A percentile compares a stretch with the other conserved stretches of the same genome.
Conservation (phyloP, 2,888 invertebrate genomes). For the Chrysolina americana region DNA sequence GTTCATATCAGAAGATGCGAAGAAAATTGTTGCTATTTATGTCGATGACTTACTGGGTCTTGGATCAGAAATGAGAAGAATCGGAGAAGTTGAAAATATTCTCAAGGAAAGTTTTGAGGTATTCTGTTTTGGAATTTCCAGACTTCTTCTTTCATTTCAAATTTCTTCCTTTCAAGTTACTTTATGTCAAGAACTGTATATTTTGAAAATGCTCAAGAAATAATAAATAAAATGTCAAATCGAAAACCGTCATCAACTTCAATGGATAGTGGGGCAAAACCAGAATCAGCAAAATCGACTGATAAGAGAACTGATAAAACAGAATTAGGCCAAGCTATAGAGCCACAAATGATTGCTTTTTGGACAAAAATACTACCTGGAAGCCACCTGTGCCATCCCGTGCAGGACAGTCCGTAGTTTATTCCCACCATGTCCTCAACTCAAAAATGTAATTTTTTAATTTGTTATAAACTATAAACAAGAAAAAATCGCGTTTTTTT, state of each 20-base stretch:
- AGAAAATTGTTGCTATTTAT: not conserved
- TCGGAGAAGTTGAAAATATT: not conserved
- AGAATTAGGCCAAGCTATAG: no score
- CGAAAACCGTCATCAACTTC: not conserved
- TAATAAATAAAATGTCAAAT: not conserved
- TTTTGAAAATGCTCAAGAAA: not conserved
- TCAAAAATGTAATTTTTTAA: no score
- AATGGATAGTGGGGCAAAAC: not conserved
- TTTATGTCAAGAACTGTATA: not conserved
- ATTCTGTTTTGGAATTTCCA: not conserved
- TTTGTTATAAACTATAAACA: no score
- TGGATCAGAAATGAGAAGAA: not conserved
- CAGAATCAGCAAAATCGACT: not conserved
- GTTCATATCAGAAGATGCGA: no score
- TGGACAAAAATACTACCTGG: no score
- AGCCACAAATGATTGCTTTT: no score
- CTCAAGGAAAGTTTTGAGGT: not conserved
- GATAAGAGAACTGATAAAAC: not conserved
- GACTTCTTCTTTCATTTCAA: not conserved
- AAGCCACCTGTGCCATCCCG: no score
- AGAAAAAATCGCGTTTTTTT: no score
- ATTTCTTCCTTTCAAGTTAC: not conserved
- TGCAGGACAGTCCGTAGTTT: no score
- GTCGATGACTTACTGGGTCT: not conserved
- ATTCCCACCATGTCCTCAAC: no score